Conservation (phyloP, 2,113 vertebrate genomes). For the Entomyzon cyanotis region DNA sequence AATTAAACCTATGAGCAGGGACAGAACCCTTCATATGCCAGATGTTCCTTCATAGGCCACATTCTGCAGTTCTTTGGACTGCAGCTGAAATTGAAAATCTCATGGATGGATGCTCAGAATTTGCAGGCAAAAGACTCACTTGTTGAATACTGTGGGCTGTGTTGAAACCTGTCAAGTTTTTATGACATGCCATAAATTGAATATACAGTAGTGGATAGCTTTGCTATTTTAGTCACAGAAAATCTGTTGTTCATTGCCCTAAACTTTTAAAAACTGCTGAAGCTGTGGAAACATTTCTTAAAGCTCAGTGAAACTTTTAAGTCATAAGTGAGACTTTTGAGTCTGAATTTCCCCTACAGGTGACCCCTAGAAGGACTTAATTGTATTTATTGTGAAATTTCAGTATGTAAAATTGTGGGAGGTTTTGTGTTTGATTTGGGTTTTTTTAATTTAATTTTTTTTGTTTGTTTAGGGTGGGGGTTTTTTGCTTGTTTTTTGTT, state of each 20-base stretch:
- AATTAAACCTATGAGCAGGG: not conserved
- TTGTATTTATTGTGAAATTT: not conserved
- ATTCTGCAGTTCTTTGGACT: not conserved
- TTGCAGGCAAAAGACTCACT: not conserved
- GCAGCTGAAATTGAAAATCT: not conserved
- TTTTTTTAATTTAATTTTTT: not conserved
- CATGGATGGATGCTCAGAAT: not conserved
- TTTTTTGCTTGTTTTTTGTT: not conserved
- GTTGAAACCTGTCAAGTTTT: not conserved
- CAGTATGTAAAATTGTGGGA: rapidly evolving
- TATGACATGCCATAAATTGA: not conserved
- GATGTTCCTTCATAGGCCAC: not conserved
- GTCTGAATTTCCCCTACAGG: not conserved
- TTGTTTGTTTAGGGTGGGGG: too few relatives aligned
- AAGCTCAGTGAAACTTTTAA: not conserved
- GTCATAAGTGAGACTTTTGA: not conserved
- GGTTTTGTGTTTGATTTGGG: not conserved
- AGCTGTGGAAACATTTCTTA: not conserved
- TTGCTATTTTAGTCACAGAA: not conserved
- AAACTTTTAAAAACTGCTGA: not conserved
- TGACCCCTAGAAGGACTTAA: not conserved
- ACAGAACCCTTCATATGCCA: not conserved
- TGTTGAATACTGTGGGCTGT: not conserved
- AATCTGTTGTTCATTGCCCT: not conserved
- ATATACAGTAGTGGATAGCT: not conserved